A percentile compares a stretch with the other conserved stretches of the same genome.
These are phyloP conservation scores for Thaumetopoea pityocampa DNA, from an alignment of 1,140 invertebrate species.

Conservation along the genomic window DNA sequence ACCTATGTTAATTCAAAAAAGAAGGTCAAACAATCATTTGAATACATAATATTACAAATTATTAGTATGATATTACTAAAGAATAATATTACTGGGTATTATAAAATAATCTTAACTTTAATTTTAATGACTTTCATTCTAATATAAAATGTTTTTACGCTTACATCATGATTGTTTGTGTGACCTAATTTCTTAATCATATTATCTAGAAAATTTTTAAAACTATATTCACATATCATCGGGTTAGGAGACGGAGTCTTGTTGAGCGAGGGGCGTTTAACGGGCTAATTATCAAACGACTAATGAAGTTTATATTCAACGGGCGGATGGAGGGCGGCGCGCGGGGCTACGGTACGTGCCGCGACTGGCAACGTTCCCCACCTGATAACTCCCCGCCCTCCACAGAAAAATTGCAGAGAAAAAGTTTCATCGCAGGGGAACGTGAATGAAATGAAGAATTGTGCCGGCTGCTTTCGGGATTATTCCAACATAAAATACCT, in stretches of 20 bases:
- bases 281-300: conserved; percentile 76
- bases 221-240: conserved; percentile 11
- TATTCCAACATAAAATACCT: conserved; percentile 67
- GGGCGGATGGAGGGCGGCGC: conserved; percentile 51
- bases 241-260: conserved; percentile 52
- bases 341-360: conserved; percentile 58
- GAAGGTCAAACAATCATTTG: no score
- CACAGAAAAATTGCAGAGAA: conserved; percentile 75
- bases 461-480: conserved; percentile 71
- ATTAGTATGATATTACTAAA: no score
- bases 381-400: conserved; percentile 70
- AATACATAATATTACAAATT: no score
- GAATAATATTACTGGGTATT: no score
- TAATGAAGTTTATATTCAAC: conserved; percentile 76
- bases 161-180: no score
- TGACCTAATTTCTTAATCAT: no score
- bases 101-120: no score
- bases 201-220: no score
- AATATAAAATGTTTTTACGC: no score
- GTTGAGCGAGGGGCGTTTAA: conserved; percentile 71
- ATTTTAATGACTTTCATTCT: no score
- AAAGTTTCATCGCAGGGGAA: conserved; percentile 75
- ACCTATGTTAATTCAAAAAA: no score
- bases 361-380: conserved; percentile 67
- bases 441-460: conserved; percentile 76